Conservation (phyloP, 1,140 invertebrate species). For the Mylabris phalerata region DNA sequence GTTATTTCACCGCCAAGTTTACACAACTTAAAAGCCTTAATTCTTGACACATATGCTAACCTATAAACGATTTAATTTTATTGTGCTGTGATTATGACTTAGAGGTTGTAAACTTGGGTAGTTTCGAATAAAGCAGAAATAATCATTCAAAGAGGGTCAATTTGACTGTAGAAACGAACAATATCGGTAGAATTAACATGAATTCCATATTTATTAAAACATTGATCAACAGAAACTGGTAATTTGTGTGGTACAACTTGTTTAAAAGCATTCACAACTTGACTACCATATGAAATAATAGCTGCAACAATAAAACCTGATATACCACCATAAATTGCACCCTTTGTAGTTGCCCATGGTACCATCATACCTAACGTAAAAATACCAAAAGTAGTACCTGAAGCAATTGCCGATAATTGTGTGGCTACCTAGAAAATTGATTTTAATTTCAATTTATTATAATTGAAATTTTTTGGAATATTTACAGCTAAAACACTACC, state of each 20-base stretch:
- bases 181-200: conserved; percentile 16
- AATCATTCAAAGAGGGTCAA: not conserved
- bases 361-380: conserved; percentile 80
- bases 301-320: conserved; percentile 51
- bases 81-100: no score
- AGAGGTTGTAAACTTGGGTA: no score
- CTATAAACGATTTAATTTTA: no score
- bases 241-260: conserved; percentile 42
- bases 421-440: conserved; percentile 57
- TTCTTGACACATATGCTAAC: no score
- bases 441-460: conserved; percentile 3
- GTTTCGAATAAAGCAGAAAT: not conserved
- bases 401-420: conserved; percentile 72
- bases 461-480: conserved; percentile 1
- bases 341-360: conserved; percentile 71
- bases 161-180: conserved; percentile 2
- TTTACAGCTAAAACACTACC: conserved; percentile 65
- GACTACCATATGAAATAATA: conserved; percentile 51
- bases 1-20: no score
- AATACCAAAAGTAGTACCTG: conserved; percentile 76
- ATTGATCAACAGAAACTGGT: conserved; percentile 40
- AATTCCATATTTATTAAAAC: conserved; percentile 28
- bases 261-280: conserved; percentile 42
- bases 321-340: conserved; percentile 51
- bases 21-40: no score